Evolutionary conservation across 2,797 vertebrate genomes (phyloP), one percentile per base, ranked within the genome.

Genomic region (Macroramphosus scolopax): DNA sequence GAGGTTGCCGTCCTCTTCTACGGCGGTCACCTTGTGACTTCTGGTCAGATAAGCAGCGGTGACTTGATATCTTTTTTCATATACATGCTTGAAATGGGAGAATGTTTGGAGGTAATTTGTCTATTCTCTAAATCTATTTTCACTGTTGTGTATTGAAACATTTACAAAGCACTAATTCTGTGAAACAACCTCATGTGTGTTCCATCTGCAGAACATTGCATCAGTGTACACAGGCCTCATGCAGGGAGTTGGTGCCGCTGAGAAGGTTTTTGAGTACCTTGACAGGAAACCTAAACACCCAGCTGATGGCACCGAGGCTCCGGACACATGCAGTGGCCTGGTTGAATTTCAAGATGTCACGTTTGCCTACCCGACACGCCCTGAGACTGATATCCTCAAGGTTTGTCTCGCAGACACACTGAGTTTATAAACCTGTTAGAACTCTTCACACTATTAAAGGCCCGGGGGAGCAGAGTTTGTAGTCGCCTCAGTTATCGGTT

Each of bases 181-280:
- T n/a, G n/a, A n/a, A n/a, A n/a, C n/a, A n/a, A n/a, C n/a, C n/a
- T n/a, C n/a, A n/a, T n/a, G n/a, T n/a, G n/a, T n/a, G n/a, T n/a
- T n/a, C n/a, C n/a, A n/a, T 3, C 7, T 9, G 3, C 87, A 98
- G 96, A 94, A 78, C 1, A 88, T 98, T 1, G 91, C 94, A 16
- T 94, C 93, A 0, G 93, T 97, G 40, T 98, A 96, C 81, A 94
- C 94, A 0, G 95, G 94, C 40, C 89, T 98, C 50, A 97, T 98
- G 95, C 94, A 98, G 74, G 95, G 95, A 0, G 94, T 96, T 0
- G 96, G 96, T 7, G 95, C 94, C 0, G 94, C 95, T 0, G 96
- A 98, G 87, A 98, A 98, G 72, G 94, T 98, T 20, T 96, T 98
- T 0, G 95, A 98, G 82, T 97, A 96, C 78, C 91, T 98, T 0